Base-by-base conservation (phyloP, 2,797 vertebrate species). In the Sebastes reedi region DNA sequence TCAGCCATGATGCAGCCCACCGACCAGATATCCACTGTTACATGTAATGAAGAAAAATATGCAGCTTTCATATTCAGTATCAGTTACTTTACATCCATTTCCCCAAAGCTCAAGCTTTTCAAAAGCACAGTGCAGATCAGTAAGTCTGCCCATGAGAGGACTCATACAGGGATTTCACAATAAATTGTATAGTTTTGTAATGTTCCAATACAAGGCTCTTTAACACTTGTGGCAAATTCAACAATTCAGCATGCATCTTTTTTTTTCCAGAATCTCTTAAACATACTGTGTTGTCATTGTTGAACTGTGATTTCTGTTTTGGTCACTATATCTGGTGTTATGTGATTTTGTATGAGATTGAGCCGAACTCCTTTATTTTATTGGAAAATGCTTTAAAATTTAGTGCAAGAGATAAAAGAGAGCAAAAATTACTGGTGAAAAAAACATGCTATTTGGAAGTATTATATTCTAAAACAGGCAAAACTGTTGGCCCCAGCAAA, bases 1-100 rank as follows among this genome's bases (percentile, higher is more conserved):
- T 99, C 98, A 9, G 98, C 98, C 98, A 99, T 99, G 94, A 99
- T 99, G 96, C 98, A 99, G 83, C 98, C 98, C 92, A 99, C 98
- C 59, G 98, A 99, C 98, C 98, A 99, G 95, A 99, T 99, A 95
- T 99, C 98, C 95, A 99, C 98, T 99, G 81, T 87, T 83, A 90
- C 88, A 93, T 29, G 32, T 29, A 46, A 69, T 27, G 3, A 62
- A 16, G 42, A 25, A 46, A 34, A 36, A 78, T 10, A 86, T 39
- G 8, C 50, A 84, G 64, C 8, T 6, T 29, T 79, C 39, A 16
- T 61, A 56, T 42, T 39, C 29, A 56, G 24, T 22, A 36, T 29
- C 8, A 30, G 24, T 60, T 54, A 10, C 18, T 11, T 13, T 3
- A 54, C 13, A 11, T 55, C 50, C 3, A 60, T 34, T 34, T 42